Conservation (phyloP, 2,113 vertebrate species). For the Sterna hirundo region DNA sequence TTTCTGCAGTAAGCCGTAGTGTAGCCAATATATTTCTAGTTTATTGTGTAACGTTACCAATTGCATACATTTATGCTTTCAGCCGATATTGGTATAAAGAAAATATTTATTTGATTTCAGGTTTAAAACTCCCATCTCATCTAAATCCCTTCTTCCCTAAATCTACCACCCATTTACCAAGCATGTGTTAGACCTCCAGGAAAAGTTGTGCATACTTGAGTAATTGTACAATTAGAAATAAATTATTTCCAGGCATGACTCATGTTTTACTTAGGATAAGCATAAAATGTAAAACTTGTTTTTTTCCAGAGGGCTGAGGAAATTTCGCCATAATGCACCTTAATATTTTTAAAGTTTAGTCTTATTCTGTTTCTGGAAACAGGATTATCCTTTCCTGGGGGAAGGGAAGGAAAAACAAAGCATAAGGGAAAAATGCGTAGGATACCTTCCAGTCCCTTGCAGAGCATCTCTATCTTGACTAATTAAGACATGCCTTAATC, state of each 20-base stretch:
- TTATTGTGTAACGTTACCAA: neutral
- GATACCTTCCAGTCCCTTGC: conserved; percentile 35
- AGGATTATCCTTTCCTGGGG: neutral
- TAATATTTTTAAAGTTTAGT: neutral
- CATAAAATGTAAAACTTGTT: neutral
- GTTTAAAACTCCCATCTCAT: neutral
- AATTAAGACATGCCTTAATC: conserved; percentile 65
- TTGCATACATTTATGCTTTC: neutral
- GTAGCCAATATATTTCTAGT: neutral
- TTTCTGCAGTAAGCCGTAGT: neutral
- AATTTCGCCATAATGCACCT: neutral
- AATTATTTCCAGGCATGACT: conserved; percentile 43
- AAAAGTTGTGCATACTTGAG: neutral
- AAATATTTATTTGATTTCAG: conserved; percentile 40
- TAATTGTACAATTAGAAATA: conserved; percentile 47
- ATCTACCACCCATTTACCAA: neutral
- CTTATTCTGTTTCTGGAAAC: neutral
- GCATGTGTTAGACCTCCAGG: conserved; percentile 7
- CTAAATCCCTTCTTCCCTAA: neutral
- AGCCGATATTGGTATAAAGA: neutral
- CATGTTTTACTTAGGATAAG: conserved; percentile 49
- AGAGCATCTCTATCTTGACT: conserved; percentile 42
- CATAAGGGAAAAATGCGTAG: conserved; percentile 45
- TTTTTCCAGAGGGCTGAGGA: neutral
- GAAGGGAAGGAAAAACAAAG: conserved; percentile 16